Evolutionary conservation across 2,888 invertebrate genomes (phyloP).

Genomic region (Empis livida): DNA sequence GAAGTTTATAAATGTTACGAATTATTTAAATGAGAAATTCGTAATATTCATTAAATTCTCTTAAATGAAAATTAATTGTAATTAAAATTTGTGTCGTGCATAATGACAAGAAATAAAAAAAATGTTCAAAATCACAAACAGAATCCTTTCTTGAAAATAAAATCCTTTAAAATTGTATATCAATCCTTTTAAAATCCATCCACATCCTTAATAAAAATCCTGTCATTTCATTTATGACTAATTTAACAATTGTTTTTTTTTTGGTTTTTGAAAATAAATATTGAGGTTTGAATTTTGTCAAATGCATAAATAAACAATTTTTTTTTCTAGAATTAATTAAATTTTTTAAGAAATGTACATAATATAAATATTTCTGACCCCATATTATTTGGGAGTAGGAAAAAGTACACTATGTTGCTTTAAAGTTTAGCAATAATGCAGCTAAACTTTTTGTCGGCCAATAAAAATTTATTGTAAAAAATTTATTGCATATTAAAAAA

Average conservation of each 20-base stretch:
- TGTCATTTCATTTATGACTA: constrained; percentile 15
- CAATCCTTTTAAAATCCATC: constrained; percentile 10
- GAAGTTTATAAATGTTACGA: no score
- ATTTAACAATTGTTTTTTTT: constrained; percentile 6
- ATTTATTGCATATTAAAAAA: no score
- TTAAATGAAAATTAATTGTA: constrained; percentile 2
- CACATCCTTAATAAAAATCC: constrained; percentile 6
- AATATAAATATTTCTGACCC: no score
- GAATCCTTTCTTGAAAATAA: constrained; percentile 9
- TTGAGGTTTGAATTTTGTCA: constrained; percentile 6
- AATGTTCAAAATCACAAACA: constrained; percentile 13
- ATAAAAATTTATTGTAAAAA: no score
- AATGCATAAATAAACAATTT: constrained; percentile 1
- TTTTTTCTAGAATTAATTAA: no score
- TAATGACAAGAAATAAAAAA: constrained; percentile 6
- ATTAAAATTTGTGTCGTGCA: constrained; percentile 10
- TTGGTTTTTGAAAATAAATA: not conserved
- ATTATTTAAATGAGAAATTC: no score
- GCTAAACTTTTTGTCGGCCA: not conserved
- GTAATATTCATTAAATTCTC: no score
- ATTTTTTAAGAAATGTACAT: no score
- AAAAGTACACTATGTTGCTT: not conserved
- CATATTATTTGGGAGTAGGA: not conserved
- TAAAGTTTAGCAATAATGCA: not conserved
- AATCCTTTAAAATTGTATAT: constrained; percentile 5